Evolutionary conservation across 2,888 invertebrate species (phyloP).

Genomic region (Pandemis heparana): DNA sequence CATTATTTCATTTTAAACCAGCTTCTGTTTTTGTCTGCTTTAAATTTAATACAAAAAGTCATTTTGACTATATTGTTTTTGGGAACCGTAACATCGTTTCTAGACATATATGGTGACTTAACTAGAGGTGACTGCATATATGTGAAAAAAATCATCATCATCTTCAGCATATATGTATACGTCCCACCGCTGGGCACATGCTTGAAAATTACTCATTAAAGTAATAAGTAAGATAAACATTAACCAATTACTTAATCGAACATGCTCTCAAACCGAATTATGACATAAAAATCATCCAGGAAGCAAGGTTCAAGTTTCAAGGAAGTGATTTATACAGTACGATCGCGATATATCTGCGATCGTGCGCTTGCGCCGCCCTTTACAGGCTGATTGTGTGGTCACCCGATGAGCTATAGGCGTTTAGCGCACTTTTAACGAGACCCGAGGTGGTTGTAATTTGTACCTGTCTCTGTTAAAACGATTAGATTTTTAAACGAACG

Average conservation of each 20-base stretch:
- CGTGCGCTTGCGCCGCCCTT: slow-evolving; percentile 69
- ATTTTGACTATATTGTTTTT: too few relatives aligned
- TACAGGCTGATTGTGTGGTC: slow-evolving; percentile 67
- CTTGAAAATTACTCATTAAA: too few relatives aligned
- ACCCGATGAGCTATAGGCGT: slow-evolving; percentile 57
- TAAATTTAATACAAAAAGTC: neutral
- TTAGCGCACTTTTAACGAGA: slow-evolving; percentile 54
- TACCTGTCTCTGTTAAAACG: slow-evolving; percentile 37
- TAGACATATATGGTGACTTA: too few relatives aligned
- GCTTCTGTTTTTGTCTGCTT: too few relatives aligned
- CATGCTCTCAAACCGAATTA: neutral
- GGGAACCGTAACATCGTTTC: too few relatives aligned
- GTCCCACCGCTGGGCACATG: too few relatives aligned
- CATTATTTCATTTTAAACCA: too few relatives aligned
- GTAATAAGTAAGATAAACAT: too few relatives aligned
- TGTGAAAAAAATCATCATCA: neutral
- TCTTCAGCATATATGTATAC: too few relatives aligned
- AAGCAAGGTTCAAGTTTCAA: slow-evolving; percentile 45
- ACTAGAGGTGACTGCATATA: too few relatives aligned
- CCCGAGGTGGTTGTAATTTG: slow-evolving; percentile 52
- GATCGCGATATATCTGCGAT: slow-evolving; percentile 74
- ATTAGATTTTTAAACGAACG: slow-evolving; percentile 22
- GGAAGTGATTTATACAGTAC: slow-evolving; percentile 83
- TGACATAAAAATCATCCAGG: slow-evolving; percentile 21
- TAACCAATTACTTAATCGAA: too few relatives aligned